Conservation (phyloP, 2,888 invertebrate species). For the Cephus pygmeus region DNA sequence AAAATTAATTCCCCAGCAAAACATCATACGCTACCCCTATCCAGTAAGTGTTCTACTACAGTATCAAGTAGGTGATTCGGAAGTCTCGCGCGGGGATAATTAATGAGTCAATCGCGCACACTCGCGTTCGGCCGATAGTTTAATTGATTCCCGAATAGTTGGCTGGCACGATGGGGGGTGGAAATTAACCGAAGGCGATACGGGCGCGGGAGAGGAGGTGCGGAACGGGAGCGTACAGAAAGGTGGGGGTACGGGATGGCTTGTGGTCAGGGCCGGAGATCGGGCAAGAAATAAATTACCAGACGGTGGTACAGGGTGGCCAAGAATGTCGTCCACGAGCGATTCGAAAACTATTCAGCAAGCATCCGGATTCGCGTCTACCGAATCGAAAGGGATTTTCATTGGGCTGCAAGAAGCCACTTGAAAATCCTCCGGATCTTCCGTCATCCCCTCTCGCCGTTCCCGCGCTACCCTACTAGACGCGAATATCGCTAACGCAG, state of each 20-base stretch:
- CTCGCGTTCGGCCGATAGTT: conserved; percentile 50
- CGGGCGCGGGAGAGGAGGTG: conserved; percentile 5
- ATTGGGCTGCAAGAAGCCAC: no score
- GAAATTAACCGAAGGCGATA: no score
- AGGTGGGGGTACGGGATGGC: conserved; percentile 21
- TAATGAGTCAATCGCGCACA: conserved; percentile 50
- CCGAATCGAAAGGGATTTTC: no score
- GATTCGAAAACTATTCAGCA: conserved; percentile 15
- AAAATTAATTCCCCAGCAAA: no score
- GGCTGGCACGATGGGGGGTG: conserved; percentile 22
- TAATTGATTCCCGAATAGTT: conserved; percentile 63
- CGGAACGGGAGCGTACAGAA: not conserved
- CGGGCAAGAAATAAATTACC: conserved; percentile 64
- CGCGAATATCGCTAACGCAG: no score
- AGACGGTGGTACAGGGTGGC: conserved; percentile 21
- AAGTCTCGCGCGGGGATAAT: conserved; percentile 36
- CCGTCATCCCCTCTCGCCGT: no score
- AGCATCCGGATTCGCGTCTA: no score
- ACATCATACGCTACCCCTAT: no score
- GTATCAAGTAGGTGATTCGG: no score
- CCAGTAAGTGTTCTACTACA: no score
- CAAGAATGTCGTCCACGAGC: conserved; percentile 45
- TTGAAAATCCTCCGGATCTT: no score
- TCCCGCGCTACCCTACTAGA: no score
- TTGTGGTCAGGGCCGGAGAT: conserved; percentile 50